Evolutionary conservation across 2,113 vertebrate species (phyloP).

Genomic region (Hypomesus transpacificus): DNA sequence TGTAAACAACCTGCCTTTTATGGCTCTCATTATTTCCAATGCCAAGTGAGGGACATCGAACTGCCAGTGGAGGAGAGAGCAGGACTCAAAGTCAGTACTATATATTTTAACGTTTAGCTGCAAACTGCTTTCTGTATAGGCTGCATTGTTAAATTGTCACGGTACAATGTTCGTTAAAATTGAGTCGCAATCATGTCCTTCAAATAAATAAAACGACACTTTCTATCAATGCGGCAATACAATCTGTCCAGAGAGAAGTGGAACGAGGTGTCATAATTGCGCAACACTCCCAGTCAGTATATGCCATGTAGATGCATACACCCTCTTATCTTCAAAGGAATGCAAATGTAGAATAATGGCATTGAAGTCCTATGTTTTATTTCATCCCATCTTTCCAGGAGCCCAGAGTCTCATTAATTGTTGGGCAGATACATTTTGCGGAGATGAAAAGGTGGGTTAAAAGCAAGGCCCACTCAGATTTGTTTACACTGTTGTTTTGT

Average conservation of each 20-base stretch:
- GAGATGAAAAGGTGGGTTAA: constrained; percentile 39
- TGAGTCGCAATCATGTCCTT: constrained; percentile 16
- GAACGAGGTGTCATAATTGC: constrained; percentile 49
- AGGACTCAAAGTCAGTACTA: constrained; percentile 12
- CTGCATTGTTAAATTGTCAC: constrained; percentile 11
- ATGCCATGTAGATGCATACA: constrained; percentile 23
- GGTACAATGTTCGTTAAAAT: constrained; percentile 10
- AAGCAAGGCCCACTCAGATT: constrained; percentile 32
- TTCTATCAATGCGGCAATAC: constrained; percentile 13
- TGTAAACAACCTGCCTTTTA: constrained; percentile 59
- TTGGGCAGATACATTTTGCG: constrained; percentile 17
- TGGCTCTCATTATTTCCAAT: constrained; percentile 56
- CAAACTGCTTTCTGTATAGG: background rate
- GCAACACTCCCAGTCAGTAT: constrained; percentile 32
- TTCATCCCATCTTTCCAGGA: constrained; percentile 25
- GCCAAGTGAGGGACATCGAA: constrained; percentile 42
- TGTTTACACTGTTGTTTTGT: constrained; percentile 33
- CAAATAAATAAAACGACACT: constrained; percentile 10
- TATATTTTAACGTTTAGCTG: constrained; percentile 19
- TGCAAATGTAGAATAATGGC: constrained; percentile 42
- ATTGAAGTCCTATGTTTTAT: constrained; percentile 39
- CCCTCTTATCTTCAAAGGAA: constrained; percentile 26
- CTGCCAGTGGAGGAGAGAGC: constrained; percentile 24
- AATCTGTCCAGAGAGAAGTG: too few species aligned
- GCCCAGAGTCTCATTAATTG: constrained; percentile 35